A percentile compares a stretch with the other conserved stretches of the same genome.
These are phyloP conservation scores for Achroia grisella DNA, from an alignment of 1,140 invertebrate species.

Conservation along the genomic window DNA sequence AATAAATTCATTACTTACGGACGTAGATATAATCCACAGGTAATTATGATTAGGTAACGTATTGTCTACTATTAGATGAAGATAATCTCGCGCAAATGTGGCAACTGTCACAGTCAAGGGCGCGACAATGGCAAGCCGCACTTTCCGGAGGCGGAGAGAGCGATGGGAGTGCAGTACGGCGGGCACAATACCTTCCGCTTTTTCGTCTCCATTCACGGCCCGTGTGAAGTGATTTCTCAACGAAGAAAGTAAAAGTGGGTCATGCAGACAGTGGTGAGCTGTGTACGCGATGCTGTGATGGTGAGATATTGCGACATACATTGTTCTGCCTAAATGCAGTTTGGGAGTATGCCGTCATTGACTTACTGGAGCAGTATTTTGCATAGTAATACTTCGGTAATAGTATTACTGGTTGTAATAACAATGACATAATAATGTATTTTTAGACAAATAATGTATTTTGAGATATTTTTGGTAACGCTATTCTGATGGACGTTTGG, in stretches of 20 bases:
- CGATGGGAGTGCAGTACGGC: constrained; percentile 30
- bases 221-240: constrained; percentile 60
- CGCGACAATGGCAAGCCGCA: constrained; percentile 7
- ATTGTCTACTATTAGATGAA: no score
- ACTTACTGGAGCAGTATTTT: constrained; percentile 6
- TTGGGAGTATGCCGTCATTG: constrained; percentile 16
- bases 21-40: no score
- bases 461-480: no score
- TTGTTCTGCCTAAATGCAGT: constrained; percentile 19
- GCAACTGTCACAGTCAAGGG: neutral
- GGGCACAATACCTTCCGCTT: constrained; percentile 55
- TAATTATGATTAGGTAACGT: no score
- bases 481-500: no score
- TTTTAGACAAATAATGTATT: no score
- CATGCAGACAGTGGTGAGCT: constrained; percentile 13
- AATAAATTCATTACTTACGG: no score
- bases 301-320: neutral
- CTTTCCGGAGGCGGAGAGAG: constrained; percentile 51
- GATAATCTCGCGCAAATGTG: no score
- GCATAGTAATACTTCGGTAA: neutral
- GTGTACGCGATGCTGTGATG: neutral
- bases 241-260: constrained; percentile 63
- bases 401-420: neutral
- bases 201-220: constrained; percentile 48
- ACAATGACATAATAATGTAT: no score